Base-by-base conservation (phyloP, 92 coral and sea anemone species). In the Virgularia gustaviana region DNA sequence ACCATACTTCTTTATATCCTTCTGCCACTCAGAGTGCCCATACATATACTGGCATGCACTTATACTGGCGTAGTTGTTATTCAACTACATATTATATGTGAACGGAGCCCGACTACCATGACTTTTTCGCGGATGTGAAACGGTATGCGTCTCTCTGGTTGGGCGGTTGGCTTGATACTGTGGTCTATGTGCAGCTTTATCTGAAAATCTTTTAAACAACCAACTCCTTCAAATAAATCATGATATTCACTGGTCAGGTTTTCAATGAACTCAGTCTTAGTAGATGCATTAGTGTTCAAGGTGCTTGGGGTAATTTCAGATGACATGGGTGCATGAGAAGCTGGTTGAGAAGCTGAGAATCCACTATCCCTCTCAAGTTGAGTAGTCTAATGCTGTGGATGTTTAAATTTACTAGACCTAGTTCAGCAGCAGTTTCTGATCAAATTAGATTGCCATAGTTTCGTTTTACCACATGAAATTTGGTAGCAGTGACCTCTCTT, bases 61-160 rank as follows among this genome's bases (percentile, higher is more conserved):
- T n/a, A n/a, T n/a, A n/a, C n/a, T n/a, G n/a, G n/a, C n/a, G n/a
- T n/a, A n/a, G n/a, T n/a, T n/a, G n/a, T n/a, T n/a, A n/a, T n/a
- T n/a, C n/a, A n/a, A n/a, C n/a, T n/a, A n/a, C n/a, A n/a, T n/a
- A n/a, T n/a, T n/a, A n/a, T n/a, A n/a, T n/a, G n/a, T n/a, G n/a
- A n/a, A n/a, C n/a, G n/a, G n/a, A n/a, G n/a, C n/a, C n/a, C n/a
- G n/a, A n/a, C n/a, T n/a, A n/a, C n/a, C n/a, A n/a, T n/a, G 1
- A 63, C 53, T 9, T 31, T 36, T 37, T 37, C 28, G 11, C 71
- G 9, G 16, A 63, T 63, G 30, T 63, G 71, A 23, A 63, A 63
- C 1, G 54, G 71, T 37, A 38, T 36, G 16, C 71, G 49, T 9
- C 71, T 20, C 30, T 20, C 20, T 43, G 49, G 42, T 63, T 56